Evolutionary conservation across 2,888 invertebrate species (phyloP).

Genomic region (Neoascia interrupta): DNA sequence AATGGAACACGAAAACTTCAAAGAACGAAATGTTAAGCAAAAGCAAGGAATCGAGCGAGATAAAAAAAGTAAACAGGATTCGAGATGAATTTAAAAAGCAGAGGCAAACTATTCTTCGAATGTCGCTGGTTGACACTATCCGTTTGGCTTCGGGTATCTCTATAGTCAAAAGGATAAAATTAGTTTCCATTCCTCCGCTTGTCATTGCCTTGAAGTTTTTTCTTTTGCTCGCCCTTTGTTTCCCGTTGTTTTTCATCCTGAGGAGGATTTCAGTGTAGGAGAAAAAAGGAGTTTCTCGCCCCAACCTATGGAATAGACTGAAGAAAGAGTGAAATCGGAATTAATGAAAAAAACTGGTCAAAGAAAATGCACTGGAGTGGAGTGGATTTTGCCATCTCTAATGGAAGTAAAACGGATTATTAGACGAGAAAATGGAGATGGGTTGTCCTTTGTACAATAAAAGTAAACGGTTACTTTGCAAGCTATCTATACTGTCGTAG

Average conservation of each 20-base stretch:
- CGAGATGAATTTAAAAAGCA: slow-evolving; percentile 33
- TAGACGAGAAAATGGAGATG: slow-evolving; percentile 15
- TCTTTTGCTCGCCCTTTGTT: background rate
- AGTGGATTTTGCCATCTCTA: slow-evolving; percentile 44
- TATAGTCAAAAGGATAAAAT: slow-evolving; percentile 55
- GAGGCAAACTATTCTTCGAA: slow-evolving; percentile 52
- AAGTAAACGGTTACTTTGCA: no score
- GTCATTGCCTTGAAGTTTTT: slow-evolving; percentile 42
- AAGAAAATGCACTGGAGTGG: slow-evolving; percentile 47
- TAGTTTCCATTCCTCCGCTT: slow-evolving; percentile 48
- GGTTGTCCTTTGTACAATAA: background rate
- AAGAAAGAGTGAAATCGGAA: slow-evolving; percentile 22
- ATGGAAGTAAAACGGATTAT: slow-evolving; percentile 55
- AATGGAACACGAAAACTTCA: slow-evolving; percentile 44
- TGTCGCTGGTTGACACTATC: slow-evolving; percentile 29
- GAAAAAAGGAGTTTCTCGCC: background rate
- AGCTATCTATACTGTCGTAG: no score
- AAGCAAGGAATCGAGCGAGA: background rate
- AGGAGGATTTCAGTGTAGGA: slow-evolving; percentile 14
- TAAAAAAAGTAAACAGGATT: background rate
- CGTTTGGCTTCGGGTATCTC: slow-evolving; percentile 27
- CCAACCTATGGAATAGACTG: background rate
- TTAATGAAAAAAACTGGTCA: slow-evolving; percentile 48
- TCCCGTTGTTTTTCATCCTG: slow-evolving; percentile 37
- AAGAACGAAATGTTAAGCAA: slow-evolving; percentile 49